Conservation (phyloP, 1,140 invertebrate species). For the Aphidius gifuensis region DNA sequence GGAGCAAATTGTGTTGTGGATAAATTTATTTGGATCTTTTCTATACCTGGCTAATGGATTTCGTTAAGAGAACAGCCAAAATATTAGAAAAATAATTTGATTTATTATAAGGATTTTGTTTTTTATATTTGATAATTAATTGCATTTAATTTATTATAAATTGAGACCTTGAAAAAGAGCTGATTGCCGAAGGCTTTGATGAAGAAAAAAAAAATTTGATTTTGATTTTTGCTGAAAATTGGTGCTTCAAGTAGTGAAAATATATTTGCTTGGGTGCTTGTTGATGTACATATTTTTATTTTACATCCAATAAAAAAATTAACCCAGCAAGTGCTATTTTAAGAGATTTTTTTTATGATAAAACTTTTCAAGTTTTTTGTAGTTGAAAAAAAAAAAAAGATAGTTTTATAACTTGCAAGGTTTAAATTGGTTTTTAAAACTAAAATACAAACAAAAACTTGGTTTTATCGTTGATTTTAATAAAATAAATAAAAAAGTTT, state of each 20-base stretch:
- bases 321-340: too few species aligned
- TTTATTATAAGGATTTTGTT: background rate
- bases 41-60: slow-evolving; percentile 68
- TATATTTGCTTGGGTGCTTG: slow-evolving; percentile 45
- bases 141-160: background rate
- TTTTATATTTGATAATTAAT: background rate
- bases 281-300: slow-evolving; percentile 7
- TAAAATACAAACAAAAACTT: too few species aligned
- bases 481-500: too few species aligned
- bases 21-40: slow-evolving; percentile 60
- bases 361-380: too few species aligned
- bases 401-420: too few species aligned
- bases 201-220: slow-evolving; percentile 70
- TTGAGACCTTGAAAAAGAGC: slow-evolving; percentile 58
- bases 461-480: too few species aligned
- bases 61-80: slow-evolving; percentile 58
- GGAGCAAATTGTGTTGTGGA: slow-evolving; percentile 57
- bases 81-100: slow-evolving; percentile 41
- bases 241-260: slow-evolving; percentile 37
- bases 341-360: too few species aligned
- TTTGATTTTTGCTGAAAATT: slow-evolving; percentile 63
- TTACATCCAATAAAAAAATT: too few species aligned
- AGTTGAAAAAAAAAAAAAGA: too few species aligned
- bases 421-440: too few species aligned
- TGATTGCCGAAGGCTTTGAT: slow-evolving; percentile 64